Evolutionary conservation across 2,797 vertebrate species (phyloP).

Genomic region (Danionella dracula): DNA sequence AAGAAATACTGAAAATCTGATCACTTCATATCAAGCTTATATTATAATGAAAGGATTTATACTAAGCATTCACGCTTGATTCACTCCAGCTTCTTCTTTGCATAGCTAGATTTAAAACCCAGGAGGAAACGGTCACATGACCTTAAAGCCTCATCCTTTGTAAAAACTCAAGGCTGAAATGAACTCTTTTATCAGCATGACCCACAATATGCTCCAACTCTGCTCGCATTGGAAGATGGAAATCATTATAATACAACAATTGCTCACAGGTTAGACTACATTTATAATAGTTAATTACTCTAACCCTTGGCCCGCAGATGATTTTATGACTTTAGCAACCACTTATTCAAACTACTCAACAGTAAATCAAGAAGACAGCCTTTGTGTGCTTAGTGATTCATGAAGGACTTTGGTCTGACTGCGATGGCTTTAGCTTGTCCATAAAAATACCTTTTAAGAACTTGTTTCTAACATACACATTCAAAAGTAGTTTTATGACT

Average conservation of each 20-base stretch:
- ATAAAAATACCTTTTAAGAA: background rate
- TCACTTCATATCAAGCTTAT: background rate
- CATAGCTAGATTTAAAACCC: background rate
- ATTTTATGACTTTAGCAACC: background rate
- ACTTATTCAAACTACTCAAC: constrained; percentile 1
- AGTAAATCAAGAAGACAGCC: background rate
- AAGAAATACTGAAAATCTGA: background rate
- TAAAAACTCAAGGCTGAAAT: background rate
- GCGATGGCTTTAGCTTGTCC: background rate
- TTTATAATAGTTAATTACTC: background rate
- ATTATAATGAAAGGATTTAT: background rate
- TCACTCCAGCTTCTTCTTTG: background rate
- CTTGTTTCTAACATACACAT: background rate
- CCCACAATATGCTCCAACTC: background rate
- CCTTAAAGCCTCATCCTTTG: background rate
- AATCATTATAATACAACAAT: background rate
- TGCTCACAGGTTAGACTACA: background rate
- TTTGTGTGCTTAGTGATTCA: constrained; percentile 6
- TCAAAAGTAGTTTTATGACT: too few relatives aligned
- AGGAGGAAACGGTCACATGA: background rate
- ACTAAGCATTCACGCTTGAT: background rate
- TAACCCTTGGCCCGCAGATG: background rate
- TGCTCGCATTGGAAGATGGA: background rate
- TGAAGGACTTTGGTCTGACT: constrained; percentile 14
- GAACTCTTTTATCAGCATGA: constrained; percentile 16